Conservation (phyloP, 2,113 vertebrate species). For the Thunnus thynnus region DNA sequence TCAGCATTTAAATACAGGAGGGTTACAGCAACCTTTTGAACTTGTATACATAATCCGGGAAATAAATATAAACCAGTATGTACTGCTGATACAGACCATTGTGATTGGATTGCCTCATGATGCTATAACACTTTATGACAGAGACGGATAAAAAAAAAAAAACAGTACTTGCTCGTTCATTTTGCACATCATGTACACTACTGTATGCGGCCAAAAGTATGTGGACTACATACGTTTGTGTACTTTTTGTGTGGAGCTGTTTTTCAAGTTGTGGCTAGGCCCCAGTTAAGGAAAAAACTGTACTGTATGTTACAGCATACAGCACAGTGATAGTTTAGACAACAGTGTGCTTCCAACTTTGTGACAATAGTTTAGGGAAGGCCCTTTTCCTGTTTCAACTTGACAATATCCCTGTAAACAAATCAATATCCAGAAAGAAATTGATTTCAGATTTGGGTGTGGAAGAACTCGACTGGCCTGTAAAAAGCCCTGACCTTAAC, state of each 20-base stretch:
- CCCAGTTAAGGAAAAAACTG: not conserved
- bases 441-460: not conserved
- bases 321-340: not conserved
- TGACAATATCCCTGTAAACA: too few species aligned
- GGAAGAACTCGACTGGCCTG: not conserved
- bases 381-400: not conserved
- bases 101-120: constrained; percentile 48
- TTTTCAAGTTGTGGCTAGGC: not conserved
- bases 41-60: constrained; percentile 34
- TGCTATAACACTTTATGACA: constrained; percentile 22
- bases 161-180: constrained; percentile 20
- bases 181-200: constrained; percentile 18
- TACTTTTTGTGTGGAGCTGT: not conserved
- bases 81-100: constrained; percentile 33
- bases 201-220: constrained; percentile 7
- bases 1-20: constrained; percentile 79
- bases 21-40: constrained; percentile 69
- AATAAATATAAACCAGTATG: constrained; percentile 35
- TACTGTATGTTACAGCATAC: not conserved
- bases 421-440: too few species aligned
- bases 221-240: not conserved
- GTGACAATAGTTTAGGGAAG: not conserved
- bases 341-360: not conserved
- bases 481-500: not conserved
- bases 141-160: not conserved